Evolutionary conservation across 2,888 invertebrate species (phyloP).

Genomic region (Volucella inflata): DNA sequence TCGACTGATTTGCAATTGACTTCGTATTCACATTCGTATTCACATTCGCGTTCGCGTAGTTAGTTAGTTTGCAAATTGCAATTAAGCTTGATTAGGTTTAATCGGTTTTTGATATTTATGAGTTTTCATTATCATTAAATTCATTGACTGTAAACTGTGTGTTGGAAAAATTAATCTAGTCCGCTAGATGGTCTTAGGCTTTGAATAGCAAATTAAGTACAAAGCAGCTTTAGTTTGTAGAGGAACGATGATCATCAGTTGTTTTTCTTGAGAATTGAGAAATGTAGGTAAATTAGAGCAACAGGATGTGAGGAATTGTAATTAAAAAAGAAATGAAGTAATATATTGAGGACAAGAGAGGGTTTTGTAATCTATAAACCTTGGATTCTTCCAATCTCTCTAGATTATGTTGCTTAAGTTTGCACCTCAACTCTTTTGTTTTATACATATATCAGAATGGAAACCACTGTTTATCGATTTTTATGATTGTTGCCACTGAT

Average conservation of each 20-base stretch:
- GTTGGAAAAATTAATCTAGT: conserved; percentile 68
- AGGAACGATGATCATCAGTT: conserved; percentile 24
- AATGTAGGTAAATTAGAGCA: conserved; percentile 32
- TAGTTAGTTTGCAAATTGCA: conserved; percentile 75
- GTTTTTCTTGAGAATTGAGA: not conserved
- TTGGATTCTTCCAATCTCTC: no score
- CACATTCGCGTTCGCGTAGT: no score
- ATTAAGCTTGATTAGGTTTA: conserved; percentile 80
- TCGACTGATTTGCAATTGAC: not conserved
- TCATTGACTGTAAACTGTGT: conserved; percentile 75
- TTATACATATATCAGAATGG: not conserved
- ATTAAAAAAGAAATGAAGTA: not conserved
- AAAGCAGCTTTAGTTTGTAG: conserved; percentile 43
- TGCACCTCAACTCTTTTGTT: conserved; percentile 39
- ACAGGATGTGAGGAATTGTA: conserved; percentile 49
- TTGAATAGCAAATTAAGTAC: conserved; percentile 31
- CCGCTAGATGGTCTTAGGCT: not conserved
- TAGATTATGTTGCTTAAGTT: conserved; percentile 4
- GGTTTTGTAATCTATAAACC: no score
- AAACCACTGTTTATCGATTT: not conserved
- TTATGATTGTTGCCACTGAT: conserved; percentile 3
- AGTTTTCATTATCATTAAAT: conserved; percentile 79
- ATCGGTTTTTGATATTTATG: conserved; percentile 80
- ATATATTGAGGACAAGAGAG: no score
- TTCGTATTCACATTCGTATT: no score